These are phyloP conservation scores for Thaumetopoea pityocampa DNA, from an alignment of 1,140 invertebrate genomes.

Conservation along the genomic window DNA sequence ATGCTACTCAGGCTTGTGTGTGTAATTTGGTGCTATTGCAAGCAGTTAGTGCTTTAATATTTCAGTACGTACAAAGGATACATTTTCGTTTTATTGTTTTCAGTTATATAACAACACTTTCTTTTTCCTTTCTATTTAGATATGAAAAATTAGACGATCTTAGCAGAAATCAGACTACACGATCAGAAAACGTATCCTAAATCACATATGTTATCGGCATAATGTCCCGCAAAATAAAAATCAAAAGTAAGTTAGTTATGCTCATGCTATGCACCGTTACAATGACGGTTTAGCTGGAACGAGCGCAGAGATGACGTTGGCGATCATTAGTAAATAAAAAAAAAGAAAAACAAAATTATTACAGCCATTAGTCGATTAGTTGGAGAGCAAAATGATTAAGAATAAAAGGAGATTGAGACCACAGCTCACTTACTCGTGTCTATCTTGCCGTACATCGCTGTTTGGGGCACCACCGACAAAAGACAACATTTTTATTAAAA, in stretches of 20 bases:
- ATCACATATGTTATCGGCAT: slow-evolving; percentile 10
- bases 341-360: slow-evolving; percentile 36
- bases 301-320: slow-evolving; percentile 32
- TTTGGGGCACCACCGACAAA: slow-evolving; percentile 77
- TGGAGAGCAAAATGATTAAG: slow-evolving; percentile 57
- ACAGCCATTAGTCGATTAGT: slow-evolving; percentile 70
- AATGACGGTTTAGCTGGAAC: slow-evolving; percentile 47
- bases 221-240: slow-evolving; percentile 36
- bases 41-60: slow-evolving; percentile 59
- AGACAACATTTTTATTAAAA: slow-evolving; percentile 73
- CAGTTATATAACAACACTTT: background rate
- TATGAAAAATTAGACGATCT: no score
- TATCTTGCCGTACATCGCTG: slow-evolving; percentile 76
- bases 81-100: slow-evolving; percentile 28
- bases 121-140: no score
- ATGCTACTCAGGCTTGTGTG: slow-evolving; percentile 47
- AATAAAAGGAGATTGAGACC: slow-evolving; percentile 74
- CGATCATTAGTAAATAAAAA: slow-evolving; percentile 60
- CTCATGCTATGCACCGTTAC: slow-evolving; percentile 44
- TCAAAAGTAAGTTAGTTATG: slow-evolving; percentile 41
- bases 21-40: slow-evolving; percentile 52
- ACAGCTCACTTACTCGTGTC: slow-evolving; percentile 77
- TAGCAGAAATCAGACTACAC: no score
- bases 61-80: slow-evolving; percentile 32
- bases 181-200: slow-evolving; percentile 36